phyloP scores from a whole-genome alignment of 2,113 vertebrate genomes.

The Sula dactylatra region DNA sequence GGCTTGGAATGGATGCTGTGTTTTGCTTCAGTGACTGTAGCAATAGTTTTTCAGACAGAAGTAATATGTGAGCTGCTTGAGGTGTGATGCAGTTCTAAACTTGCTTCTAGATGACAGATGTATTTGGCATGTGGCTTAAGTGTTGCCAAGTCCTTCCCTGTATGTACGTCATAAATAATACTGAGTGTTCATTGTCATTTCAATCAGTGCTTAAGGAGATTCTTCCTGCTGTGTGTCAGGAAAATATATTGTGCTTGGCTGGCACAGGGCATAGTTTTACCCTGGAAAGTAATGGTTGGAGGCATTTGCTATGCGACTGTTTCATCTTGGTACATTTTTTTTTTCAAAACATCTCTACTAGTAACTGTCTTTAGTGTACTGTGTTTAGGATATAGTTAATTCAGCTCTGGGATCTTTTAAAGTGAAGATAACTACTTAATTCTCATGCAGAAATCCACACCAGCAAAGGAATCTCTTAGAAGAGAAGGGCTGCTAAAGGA shows the following conservation, averaged over 20 bases:
- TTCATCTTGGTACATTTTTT: neutral
- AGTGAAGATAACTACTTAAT: neutral
- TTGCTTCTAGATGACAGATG: neutral
- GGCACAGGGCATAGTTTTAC: neutral
- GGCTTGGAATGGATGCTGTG: neutral
- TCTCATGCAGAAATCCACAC: neutral
- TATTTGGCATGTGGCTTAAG: neutral
- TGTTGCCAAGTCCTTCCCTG: neutral
- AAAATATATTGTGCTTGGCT: neutral
- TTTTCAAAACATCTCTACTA: neutral
- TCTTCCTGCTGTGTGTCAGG: neutral
- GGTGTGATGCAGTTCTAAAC: neutral
- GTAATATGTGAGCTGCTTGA: neutral
- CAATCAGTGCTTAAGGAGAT: neutral
- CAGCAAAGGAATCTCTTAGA: neutral
- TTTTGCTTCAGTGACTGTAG: neutral
- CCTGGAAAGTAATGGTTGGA: neutral
- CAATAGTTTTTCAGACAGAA: neutral
- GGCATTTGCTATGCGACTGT: neutral
- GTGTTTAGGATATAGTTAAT: neutral
- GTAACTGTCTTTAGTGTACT: neutral
- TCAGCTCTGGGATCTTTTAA: neutral
- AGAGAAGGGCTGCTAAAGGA: neutral
- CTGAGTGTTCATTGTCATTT: neutral
- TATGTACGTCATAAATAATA: neutral